Conservation (phyloP, 37 sponge, comb jelly and placozoan species). For the Theonella swinhoei region DNA sequence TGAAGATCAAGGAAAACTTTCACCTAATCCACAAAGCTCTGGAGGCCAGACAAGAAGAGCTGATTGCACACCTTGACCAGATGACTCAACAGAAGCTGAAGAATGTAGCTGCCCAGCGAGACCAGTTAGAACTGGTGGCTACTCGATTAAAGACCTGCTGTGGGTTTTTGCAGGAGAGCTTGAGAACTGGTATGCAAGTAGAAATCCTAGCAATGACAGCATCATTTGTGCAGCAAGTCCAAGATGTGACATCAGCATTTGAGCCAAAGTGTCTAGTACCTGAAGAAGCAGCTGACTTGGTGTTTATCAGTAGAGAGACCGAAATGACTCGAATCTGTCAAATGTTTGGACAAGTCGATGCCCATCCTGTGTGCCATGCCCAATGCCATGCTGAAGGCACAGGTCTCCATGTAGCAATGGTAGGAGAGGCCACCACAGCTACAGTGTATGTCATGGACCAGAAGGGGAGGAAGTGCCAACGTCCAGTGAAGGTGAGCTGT, state of each 20-base stretch:
- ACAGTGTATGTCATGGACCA: conserved; percentile 5
- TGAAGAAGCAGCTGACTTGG: conserved; percentile 2
- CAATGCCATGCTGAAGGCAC: conserved; percentile 4
- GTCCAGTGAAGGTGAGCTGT: neutral
- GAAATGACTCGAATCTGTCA: neutral
- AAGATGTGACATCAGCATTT: conserved; percentile 12
- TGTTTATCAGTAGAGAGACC: neutral
- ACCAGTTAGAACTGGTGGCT: conserved; percentile 10
- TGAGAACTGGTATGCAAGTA: conserved; percentile 29
- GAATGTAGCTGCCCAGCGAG: conserved; percentile 26
- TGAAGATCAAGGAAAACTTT: neutral
- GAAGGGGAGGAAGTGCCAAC: neutral
- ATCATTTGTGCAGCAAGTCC: conserved; percentile 4
- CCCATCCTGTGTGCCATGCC: neutral
- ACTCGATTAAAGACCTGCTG: conserved; percentile 30
- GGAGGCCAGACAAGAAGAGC: conserved; percentile 27
- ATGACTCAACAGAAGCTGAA: conserved; percentile 29
- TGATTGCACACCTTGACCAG: neutral
- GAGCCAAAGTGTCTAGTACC: neutral
- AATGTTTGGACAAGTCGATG: neutral
- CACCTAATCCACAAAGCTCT: conserved; percentile 20
- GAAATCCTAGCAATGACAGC: conserved; percentile 37
- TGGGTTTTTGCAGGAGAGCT: conserved; percentile 13
- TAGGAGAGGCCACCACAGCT: conserved; percentile 1
- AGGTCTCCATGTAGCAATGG: conserved; percentile 2